Evolutionary conservation across 2,797 vertebrate species (phyloP).

Genomic region (Pangasius larnaudii): DNA sequence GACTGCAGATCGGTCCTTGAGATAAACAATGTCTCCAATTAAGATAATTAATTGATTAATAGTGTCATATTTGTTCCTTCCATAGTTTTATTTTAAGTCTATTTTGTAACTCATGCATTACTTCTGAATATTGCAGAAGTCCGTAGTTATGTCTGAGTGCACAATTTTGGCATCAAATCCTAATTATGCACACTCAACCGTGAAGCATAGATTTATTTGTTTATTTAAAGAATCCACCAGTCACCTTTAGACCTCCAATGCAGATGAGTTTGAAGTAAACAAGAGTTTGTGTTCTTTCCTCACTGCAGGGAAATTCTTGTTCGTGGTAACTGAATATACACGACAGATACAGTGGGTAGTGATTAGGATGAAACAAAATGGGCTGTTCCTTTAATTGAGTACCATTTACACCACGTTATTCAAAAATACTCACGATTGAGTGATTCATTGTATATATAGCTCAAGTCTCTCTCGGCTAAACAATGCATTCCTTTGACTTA

Average conservation of each 20-base stretch:
- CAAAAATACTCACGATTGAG: neutral
- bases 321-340: neutral
- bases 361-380: neutral
- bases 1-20: no score
- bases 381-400: neutral
- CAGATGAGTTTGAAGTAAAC: neutral
- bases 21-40: neutral
- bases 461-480: neutral
- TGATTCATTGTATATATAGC: constrained; percentile 12
- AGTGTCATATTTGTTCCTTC: no score
- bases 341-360: neutral
- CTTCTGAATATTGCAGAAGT: neutral
- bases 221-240: neutral
- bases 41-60: no score
- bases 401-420: neutral
- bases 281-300: neutral
- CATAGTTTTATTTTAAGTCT: no score
- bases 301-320: neutral
- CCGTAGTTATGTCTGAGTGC: neutral
- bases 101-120: no score
- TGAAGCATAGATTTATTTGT: neutral
- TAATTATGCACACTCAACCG: neutral
- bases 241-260: neutral
- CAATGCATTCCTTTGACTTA: neutral
- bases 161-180: neutral